A percentile compares a stretch with the other conserved stretches of the same genome.
These are phyloP conservation scores for Megaceryle maxima DNA, from an alignment of 2,113 vertebrate species.

Conservation along the genomic window DNA sequence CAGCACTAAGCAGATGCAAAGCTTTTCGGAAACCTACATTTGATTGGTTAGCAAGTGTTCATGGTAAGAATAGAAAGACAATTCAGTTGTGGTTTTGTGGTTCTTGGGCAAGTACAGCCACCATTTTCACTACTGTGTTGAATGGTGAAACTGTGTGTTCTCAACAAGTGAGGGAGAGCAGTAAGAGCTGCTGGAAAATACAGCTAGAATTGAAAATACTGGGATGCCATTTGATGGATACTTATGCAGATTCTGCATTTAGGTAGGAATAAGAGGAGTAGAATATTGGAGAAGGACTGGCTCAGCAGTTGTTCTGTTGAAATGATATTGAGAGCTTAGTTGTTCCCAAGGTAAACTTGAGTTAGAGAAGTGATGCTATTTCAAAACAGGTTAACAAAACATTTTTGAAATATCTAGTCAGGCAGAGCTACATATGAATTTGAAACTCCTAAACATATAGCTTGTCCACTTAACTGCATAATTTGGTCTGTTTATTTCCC, in stretches of 20 bases:
- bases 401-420: not conserved
- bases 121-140: not conserved
- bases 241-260: not conserved
- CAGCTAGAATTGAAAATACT: not conserved
- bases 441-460: not conserved
- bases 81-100: not conserved
- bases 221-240: not conserved
- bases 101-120: not conserved
- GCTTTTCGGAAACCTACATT: not conserved
- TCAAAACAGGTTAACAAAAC: not conserved
- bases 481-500: not conserved
- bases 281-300: not conserved
- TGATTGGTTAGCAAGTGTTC: not conserved
- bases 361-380: not conserved
- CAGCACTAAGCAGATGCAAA: not conserved
- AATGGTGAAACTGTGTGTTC: not conserved
- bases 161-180: not conserved
- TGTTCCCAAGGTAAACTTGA: not conserved
- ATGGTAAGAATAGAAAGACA: not conserved
- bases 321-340: not conserved
- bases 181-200: not conserved
- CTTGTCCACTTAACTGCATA: not conserved
- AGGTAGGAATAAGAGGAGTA: not conserved
- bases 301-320: not conserved
- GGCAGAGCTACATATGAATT: not conserved